A percentile compares a stretch with the other conserved stretches of the same genome.
phyloP scores from a whole-genome alignment of 2,888 invertebrate species.

The Augiades crinisus region DNA sequence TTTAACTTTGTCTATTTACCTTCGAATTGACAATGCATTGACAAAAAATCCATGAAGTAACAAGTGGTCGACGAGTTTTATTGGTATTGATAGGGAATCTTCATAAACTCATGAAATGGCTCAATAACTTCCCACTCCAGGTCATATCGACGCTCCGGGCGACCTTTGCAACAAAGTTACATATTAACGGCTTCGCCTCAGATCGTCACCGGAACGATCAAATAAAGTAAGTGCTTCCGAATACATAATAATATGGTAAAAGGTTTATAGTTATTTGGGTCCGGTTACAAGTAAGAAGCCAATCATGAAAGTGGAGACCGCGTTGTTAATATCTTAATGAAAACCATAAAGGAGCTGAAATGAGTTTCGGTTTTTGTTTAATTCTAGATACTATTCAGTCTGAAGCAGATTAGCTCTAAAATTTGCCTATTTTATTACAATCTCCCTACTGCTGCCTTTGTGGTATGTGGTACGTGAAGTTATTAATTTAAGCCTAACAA shows the following conservation, averaged over 20 bases:
- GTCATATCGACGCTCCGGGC: neutral
- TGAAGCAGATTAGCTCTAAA: too few species aligned
- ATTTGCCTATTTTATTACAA: too few species aligned
- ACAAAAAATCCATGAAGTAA: neutral
- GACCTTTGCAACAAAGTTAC: constrained; percentile 8
- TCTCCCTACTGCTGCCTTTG: too few species aligned
- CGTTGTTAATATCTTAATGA: too few species aligned
- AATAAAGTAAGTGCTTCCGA: constrained; percentile 2
- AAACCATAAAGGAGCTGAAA: too few species aligned
- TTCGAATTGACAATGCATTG: neutral
- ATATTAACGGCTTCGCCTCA: neutral
- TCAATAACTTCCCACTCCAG: neutral
- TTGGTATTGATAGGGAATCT: neutral
- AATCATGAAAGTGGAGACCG: too few species aligned
- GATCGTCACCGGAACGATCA: neutral
- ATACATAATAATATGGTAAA: neutral
- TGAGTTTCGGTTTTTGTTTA: too few species aligned
- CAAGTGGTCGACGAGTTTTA: neutral
- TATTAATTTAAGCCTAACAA: too few species aligned
- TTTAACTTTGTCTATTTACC: neutral
- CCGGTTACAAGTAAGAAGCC: neutral
- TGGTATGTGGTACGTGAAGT: too few species aligned
- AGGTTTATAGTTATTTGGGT: neutral
- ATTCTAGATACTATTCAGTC: too few species aligned
- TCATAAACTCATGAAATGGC: neutral